phyloP scores from a whole-genome alignment of 2,888 invertebrate species.

The Cerastis leucographa region DNA sequence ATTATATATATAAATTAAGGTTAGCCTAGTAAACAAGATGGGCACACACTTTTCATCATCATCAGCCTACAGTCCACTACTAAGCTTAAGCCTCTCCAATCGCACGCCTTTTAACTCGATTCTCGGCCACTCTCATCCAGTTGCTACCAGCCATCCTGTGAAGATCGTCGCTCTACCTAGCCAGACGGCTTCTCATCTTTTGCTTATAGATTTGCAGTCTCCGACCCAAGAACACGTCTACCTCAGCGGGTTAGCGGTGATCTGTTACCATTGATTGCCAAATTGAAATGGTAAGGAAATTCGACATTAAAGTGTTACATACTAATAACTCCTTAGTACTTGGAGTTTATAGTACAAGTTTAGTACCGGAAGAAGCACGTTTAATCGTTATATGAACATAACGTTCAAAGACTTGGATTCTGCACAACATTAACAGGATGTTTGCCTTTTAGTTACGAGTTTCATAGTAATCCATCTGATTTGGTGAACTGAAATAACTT shows the following conservation, averaged over 20 bases:
- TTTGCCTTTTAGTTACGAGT: conserved; percentile 51
- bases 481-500: conserved; percentile 40
- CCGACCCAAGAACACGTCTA: background rate
- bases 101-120: background rate
- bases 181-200: rapidly evolving
- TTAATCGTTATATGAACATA: conserved; percentile 25
- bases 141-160: background rate
- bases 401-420: conserved; percentile 42
- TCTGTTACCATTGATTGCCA: background rate
- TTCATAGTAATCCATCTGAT: conserved; percentile 43
- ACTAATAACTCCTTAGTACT: conserved; percentile 17
- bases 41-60: background rate
- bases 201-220: background rate
- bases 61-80: background rate
- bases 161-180: background rate
- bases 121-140: background rate
- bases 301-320: background rate
- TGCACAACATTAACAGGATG: conserved; percentile 46
- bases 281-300: background rate
- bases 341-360: conserved; percentile 18
- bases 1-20: too few species aligned
- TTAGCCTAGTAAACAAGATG: too few species aligned
- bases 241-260: too few species aligned
- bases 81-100: background rate
- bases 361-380: conserved; percentile 46